These are phyloP conservation scores for Yoshiicerus persimilis DNA, from an alignment of 1,140 invertebrate species.

Conservation along the genomic window DNA sequence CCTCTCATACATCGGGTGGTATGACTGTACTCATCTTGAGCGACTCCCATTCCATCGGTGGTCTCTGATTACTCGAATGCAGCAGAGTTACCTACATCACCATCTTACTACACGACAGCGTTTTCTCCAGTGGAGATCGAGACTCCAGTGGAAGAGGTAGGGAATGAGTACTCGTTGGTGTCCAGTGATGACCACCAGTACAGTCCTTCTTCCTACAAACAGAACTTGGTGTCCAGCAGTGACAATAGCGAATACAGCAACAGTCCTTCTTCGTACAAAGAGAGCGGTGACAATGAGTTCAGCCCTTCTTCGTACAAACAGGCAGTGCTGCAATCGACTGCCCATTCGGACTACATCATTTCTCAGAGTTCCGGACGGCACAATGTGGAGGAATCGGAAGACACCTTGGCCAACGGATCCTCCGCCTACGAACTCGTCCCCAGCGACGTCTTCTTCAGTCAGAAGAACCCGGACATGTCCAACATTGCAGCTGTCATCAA, in stretches of 20 bases:
- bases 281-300: neutral
- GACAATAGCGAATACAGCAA: no score
- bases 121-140: neutral
- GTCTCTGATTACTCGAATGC: no score
- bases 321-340: no score
- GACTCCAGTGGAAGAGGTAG: neutral
- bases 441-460: slow-evolving; percentile 32
- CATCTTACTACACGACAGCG: neutral
- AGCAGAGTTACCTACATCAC: neutral
- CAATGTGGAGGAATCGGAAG: neutral
- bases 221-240: neutral
- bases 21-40: no score
- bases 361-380: neutral
- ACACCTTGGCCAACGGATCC: neutral
- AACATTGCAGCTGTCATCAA: slow-evolving; percentile 45
- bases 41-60: no score
- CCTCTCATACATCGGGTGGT: no score
- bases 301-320: neutral
- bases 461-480: slow-evolving; percentile 30
- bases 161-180: no score
- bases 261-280: no score
- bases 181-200: no score
- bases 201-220: no score
- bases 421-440: slow-evolving; percentile 30
- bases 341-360: no score